Evolutionary conservation across 2,113 vertebrate species (phyloP), one percentile per base, ranked within the genome.

Genomic region (Puntigrus tetrazona): DNA sequence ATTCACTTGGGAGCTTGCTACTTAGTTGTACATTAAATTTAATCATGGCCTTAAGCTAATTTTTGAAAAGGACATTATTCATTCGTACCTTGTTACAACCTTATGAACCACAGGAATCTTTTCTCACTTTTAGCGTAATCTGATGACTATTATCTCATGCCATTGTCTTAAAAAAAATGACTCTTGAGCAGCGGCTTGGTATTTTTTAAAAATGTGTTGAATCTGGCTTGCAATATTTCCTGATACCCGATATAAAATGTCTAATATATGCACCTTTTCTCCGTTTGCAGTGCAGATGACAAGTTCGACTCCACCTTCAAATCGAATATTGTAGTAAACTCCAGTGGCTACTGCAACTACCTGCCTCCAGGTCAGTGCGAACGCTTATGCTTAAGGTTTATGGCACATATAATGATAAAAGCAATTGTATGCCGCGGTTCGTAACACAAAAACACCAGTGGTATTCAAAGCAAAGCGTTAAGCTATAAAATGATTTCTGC

Each of bases 221-320:
- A 36, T 77, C 29, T 77, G 74, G 18, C 5, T 55, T 43, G 36
- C 22, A 3, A 41, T n/a, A 11, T 72, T 55, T 50, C 5, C 25
- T 45, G 22, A 73, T 45, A 57, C 20, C 52, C 22, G 38, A 38
- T 4, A 10, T 22, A 69, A 57, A 41, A 69, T 29, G 11, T 83
- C 20, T 76, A 67, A 65, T 47, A 34, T 38, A 73, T 82, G 61
- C 20, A 18, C 80, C 80, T 22, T 88, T 81, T 82, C 43, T 82
- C 41, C 74, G 65, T 78, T 91, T 89, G 86, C 91, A 96, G 95
- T 89, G 95, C 94, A 89, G 94, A 95, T 87, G 95, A 95, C 34
- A 92, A 95, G 77, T 96, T 96, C 87, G 95, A 95, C 90, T 95
- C 95, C 76, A 95, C 94, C 85, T 95, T 94, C 82, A 95, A 96